Percentiles rank a stretch among this genome's conserved stretches.
phyloP scores from a whole-genome alignment of 2,888 invertebrate species.

The Antitype chi region DNA sequence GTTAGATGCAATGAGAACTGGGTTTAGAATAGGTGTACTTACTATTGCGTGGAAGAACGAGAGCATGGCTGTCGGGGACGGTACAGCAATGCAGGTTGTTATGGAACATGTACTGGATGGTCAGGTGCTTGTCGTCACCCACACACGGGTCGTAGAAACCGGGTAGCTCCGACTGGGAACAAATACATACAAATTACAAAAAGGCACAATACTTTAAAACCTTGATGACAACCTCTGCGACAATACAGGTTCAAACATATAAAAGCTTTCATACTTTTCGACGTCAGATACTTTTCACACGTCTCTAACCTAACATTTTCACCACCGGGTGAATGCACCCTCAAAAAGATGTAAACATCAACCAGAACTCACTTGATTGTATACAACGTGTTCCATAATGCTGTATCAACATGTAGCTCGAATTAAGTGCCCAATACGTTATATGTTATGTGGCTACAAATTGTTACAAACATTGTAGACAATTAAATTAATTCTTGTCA shows the following conservation, averaged over 20 bases:
- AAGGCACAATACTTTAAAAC: neutral
- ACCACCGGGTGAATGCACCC: neutral
- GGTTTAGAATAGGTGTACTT: slow-evolving; percentile 64
- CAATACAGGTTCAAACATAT: neutral
- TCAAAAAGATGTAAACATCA: neutral
- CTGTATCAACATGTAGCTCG: neutral
- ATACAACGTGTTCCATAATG: neutral
- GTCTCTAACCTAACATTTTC: neutral
- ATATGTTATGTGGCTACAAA: neutral
- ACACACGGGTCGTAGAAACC: slow-evolving; percentile 99
- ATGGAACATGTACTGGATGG: slow-evolving; percentile 96
- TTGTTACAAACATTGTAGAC: neutral
- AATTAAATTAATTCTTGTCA: neutral
- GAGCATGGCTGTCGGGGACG: slow-evolving; percentile 94
- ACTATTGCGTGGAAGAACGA: slow-evolving; percentile 89
- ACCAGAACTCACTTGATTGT: neutral
- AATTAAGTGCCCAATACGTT: neutral
- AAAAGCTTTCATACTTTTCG: neutral
- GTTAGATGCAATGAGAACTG: neutral
- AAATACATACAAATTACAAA: slow-evolving; percentile 35
- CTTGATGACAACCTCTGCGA: neutral
- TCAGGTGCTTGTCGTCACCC: slow-evolving; percentile 97
- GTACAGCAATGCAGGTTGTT: slow-evolving; percentile 95
- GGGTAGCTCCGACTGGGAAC: slow-evolving; percentile 96
- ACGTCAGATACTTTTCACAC: neutral